Evolutionary conservation across 2,888 invertebrate genomes (phyloP).

Genomic region (Galerucella calmariensis): DNA sequence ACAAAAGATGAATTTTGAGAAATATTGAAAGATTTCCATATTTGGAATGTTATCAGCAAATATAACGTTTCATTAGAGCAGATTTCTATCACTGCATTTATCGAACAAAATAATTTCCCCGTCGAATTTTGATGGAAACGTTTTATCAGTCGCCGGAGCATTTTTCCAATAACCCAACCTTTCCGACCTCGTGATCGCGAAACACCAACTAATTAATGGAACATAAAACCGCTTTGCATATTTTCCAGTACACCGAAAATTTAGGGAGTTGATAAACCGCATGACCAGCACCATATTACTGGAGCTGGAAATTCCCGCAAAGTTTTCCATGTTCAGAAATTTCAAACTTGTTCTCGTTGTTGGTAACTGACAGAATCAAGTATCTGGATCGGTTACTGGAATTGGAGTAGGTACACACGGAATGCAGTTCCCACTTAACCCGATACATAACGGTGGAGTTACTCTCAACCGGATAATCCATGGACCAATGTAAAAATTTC

Average conservation of each 20-base stretch:
- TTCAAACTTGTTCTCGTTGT: slow-evolving; percentile 13
- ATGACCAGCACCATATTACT: slow-evolving; percentile 8
- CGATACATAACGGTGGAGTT: neutral
- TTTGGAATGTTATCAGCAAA: too few species aligned
- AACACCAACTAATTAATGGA: slow-evolving; percentile 1
- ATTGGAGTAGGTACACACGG: neutral
- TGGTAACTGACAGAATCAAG: neutral
- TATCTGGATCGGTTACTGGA: slow-evolving; percentile 1
- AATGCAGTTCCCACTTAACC: slow-evolving; percentile 2
- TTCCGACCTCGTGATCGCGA: neutral
- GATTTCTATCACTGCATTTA: too few species aligned
- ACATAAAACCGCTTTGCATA: neutral
- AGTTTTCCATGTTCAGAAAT: slow-evolving; percentile 12
- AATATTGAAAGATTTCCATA: too few species aligned
- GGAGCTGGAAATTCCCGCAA: slow-evolving; percentile 1
- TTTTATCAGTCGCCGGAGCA: neutral
- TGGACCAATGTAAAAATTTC: neutral
- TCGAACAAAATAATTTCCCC: neutral
- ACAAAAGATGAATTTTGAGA: too few species aligned
- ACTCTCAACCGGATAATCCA: neutral
- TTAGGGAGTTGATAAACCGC: slow-evolving; percentile 6
- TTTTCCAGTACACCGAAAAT: neutral
- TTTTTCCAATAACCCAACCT: neutral
- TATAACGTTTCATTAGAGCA: too few species aligned
- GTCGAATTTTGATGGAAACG: neutral